These are phyloP conservation scores for Virgularia gustaviana DNA, from an alignment of 92 coral and sea anemone genomes.

Conservation along the genomic window DNA sequence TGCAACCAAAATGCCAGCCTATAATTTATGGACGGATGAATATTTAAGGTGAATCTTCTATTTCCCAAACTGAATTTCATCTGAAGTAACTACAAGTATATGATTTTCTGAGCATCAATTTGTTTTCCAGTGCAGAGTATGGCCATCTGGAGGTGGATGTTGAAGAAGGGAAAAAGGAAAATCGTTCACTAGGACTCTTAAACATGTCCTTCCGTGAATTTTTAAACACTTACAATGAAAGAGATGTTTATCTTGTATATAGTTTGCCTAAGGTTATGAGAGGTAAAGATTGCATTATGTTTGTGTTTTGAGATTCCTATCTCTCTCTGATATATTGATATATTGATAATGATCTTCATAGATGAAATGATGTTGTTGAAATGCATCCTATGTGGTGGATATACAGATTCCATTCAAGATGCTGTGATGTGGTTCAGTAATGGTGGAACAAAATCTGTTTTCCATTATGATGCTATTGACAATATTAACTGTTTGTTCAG, in stretches of 20 bases:
- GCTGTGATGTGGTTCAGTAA: conserved; percentile 98
- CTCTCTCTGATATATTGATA: background rate
- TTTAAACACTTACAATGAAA: conserved; percentile 69
- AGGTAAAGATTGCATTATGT: conserved; percentile 60
- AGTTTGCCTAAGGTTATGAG: conserved; percentile 80
- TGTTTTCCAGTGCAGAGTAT: conserved; percentile 52
- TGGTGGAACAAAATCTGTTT: conserved; percentile 96
- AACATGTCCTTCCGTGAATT: conserved; percentile 83
- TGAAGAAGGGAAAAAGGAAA: conserved; percentile 97
- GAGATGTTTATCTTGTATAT: conserved; percentile 91
- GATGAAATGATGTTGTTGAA: conserved; percentile 74
- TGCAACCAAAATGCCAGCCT: conserved; percentile 78
- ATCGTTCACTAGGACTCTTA: conserved; percentile 83
- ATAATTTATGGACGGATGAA: conserved; percentile 81
- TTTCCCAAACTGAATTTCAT: background rate
- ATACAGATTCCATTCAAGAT: conserved; percentile 69
- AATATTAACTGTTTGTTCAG: conserved; percentile 93
- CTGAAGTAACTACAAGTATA: background rate
- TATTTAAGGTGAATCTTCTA: conserved; percentile 64
- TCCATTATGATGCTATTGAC: conserved; percentile 92
- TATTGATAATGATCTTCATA: too few relatives aligned
- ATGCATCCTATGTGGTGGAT: conserved; percentile 87
- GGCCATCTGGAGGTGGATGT: conserved; percentile 80
- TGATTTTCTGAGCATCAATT: background rate
- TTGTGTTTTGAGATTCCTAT: background rate